phyloP scores from a whole-genome alignment of 2,113 vertebrate genomes.

The Antechinus flavipes region DNA sequence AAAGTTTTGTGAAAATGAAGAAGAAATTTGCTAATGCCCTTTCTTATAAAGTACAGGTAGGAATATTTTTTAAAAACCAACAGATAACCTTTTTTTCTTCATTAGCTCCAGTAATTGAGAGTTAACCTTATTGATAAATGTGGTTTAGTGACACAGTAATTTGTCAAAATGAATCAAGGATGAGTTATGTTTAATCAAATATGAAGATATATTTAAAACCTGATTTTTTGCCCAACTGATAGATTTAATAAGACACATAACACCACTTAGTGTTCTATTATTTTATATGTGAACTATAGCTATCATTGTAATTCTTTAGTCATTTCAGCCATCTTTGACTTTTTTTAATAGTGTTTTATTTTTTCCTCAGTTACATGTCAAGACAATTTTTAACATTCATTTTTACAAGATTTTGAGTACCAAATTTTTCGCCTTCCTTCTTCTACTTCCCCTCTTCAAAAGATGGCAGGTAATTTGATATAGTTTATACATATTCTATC shows the following conservation, averaged over 20 bases:
- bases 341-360: no score
- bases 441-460: no score
- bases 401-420: no score
- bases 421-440: no score
- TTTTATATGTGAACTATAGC: no score
- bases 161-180: background rate
- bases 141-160: background rate
- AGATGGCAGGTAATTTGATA: no score
- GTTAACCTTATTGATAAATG: background rate
- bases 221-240: background rate
- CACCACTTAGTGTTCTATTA: no score
- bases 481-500: no score
- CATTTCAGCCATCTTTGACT: no score
- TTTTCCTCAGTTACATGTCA: no score
- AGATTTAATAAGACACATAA: background rate
- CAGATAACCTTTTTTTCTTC: background rate
- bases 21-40: background rate
- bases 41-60: background rate
- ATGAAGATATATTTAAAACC: background rate
- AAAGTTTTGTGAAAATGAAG: background rate
- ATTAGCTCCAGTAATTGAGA: background rate
- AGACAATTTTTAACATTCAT: no score
- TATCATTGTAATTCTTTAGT: no score
- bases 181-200: background rate
- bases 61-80: background rate